A percentile compares a stretch with the other conserved stretches of the same genome.
Evolutionary conservation across 2,888 invertebrate species (phyloP).

Genomic region (Thera obeliscata): DNA sequence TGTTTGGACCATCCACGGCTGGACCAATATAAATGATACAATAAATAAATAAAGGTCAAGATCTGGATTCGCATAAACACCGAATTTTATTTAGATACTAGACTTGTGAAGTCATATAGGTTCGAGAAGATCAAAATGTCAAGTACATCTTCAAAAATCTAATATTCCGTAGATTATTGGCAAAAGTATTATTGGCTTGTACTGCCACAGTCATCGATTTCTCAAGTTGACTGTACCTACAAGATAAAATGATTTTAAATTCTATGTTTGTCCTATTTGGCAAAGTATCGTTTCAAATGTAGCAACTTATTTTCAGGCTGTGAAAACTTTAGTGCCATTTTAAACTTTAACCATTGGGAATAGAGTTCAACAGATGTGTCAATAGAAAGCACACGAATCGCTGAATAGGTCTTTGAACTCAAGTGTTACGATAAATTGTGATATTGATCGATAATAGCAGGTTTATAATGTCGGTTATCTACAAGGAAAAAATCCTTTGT

Average conservation of each 20-base stretch:
- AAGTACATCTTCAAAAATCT: too few species aligned
- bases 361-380: not conserved
- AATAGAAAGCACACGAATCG: slow-evolving; percentile 12
- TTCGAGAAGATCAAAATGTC: too few species aligned
- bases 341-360: not conserved
- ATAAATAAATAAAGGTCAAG: too few species aligned
- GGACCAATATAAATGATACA: too few species aligned
- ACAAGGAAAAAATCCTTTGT: too few species aligned
- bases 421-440: slow-evolving; percentile 4
- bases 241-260: slow-evolving; percentile 4
- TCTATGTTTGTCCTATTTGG: slow-evolving; percentile 21
- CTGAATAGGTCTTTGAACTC: slow-evolving; percentile 22
- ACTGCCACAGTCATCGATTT: not conserved
- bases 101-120: too few species aligned
- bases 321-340: slow-evolving; percentile 8
- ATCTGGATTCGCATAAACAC: too few species aligned
- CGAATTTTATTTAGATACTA: too few species aligned
- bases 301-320: slow-evolving; percentile 14
- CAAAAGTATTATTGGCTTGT: too few species aligned
- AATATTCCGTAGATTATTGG: too few species aligned
- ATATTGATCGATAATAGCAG: not conserved
- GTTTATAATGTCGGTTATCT: too few species aligned
- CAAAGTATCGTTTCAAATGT: slow-evolving; percentile 13
- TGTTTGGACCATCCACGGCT: too few species aligned
- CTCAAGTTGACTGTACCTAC: not conserved